Base-by-base conservation (phyloP, 2,113 vertebrate species). In the Sorex fumeus region DNA sequence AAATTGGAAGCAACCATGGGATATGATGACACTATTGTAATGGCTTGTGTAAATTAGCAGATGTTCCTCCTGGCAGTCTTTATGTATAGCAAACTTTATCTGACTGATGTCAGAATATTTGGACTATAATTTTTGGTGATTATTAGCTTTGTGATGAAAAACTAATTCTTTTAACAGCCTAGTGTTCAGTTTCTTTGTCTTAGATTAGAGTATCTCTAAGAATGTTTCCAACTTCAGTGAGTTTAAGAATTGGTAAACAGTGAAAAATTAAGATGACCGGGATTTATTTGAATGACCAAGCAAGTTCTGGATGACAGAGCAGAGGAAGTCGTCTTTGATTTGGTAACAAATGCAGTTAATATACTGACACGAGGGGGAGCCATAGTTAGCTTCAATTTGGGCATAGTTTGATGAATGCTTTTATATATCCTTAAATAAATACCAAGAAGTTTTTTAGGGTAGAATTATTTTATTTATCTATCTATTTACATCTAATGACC, bases 391-490 rank as follows among this genome's bases (percentile, higher is more conserved):
- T 43, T 81, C 60, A 74, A 3, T 2, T 25, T 43, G n/a, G 50
- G 19, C 40, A 45, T 18, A 12, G 10, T 57, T 18, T 78, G 57
- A 40, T 62, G 43, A 64, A 72, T 8, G 84, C 34, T 67, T 64
- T 47, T 28, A 0, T 81, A 28, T 40, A 43, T 50, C 4, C 0
- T 79, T 62, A 76, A 78, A 60, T 67, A 78, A 57, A 75, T 82
- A 78, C 1, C 66, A 34, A 92, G 10, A 84, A 85, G 75, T 30
- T 79, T 25, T 82, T 95, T 78, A 66, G 32, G 32, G 6, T 81
- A 69, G 25, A 18, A 11, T 66, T 89, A 60, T 69, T 91, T 80
- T 69, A 21, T 23, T 60, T 50, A 6, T 50, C 13, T 50, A 50
- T 50, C 2, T 50, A 2, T 50, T 50, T 50, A 10, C 3, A 13